A percentile compares a stretch with the other conserved stretches of the same genome.
These are phyloP conservation scores for Numenius phaeopus DNA, from an alignment of 2,797 vertebrate genomes.

Conservation along the genomic window DNA sequence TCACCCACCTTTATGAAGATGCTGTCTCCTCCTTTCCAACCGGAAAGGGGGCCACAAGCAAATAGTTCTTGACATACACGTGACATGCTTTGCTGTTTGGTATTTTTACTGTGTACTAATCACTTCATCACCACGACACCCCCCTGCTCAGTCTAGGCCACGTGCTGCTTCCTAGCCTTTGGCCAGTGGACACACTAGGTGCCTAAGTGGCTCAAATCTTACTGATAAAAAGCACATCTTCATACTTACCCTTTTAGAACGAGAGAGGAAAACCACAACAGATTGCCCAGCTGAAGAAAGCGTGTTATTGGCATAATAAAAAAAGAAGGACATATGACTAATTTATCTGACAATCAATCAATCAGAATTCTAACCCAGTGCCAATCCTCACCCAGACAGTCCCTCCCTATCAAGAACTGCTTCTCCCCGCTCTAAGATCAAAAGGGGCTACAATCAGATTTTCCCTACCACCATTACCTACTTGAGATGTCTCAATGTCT, in stretches of 20 bases:
- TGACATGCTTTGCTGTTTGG: not conserved
- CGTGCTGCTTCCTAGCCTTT: not conserved
- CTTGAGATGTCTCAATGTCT: not conserved
- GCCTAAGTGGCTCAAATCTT: not conserved
- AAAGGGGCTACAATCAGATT: not conserved
- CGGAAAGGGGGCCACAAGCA: not conserved
- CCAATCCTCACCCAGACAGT: not conserved
- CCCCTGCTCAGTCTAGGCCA: not conserved
- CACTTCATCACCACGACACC: not conserved
- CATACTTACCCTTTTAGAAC: not conserved
- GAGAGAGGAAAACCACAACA: not conserved
- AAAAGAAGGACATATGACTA: not conserved
- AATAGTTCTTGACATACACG: not conserved
- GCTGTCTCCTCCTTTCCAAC: not conserved
- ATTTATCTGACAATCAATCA: not conserved
- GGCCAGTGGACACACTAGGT: not conserved
- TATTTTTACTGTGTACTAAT: not conserved
- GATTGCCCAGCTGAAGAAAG: not conserved
- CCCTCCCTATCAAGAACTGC: not conserved
- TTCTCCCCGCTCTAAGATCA: not conserved
- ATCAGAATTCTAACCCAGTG: not conserved
- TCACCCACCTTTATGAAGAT: not conserved
- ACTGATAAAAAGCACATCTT: not conserved
- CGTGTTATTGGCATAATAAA: accelerated
- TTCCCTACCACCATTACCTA: not conserved